These are phyloP conservation scores for Geotrypetes seraphini DNA, from an alignment of 2,797 vertebrate genomes.

Conservation along the genomic window DNA sequence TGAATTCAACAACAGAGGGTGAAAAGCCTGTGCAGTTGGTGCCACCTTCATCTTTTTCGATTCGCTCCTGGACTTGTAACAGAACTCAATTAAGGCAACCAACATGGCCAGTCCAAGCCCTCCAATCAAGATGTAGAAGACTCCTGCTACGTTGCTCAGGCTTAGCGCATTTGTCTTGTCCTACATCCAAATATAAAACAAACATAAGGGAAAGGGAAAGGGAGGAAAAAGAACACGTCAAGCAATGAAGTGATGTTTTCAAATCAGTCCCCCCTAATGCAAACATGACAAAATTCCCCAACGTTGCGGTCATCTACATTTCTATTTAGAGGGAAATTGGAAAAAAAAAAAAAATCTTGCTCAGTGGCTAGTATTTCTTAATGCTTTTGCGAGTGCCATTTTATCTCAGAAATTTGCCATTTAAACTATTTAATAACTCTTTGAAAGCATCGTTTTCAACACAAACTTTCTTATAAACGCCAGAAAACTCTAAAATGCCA, in stretches of 20 bases:
- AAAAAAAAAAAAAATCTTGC: no score
- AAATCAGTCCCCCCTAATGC: no score
- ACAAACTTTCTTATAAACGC: no score
- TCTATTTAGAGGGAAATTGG: no score
- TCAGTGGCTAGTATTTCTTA: no score
- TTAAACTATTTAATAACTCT: no score
- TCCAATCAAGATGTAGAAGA: conserved; percentile 98
- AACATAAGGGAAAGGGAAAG: conserved; percentile 24
- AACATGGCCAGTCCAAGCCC: conserved; percentile 97
- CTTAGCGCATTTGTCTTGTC: conserved; percentile 97
- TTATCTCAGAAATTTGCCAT: no score
- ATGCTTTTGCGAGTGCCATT: no score
- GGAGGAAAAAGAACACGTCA: conserved; percentile 50
- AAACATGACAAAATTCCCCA: no score
- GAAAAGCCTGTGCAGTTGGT: conserved; percentile 66
- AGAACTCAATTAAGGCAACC: conserved; percentile 98
- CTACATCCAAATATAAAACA: conserved; percentile 48
- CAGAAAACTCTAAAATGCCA: no score
- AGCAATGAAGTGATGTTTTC: not conserved
- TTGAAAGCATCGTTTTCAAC: no score
- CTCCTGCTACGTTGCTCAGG: conserved; percentile 94
- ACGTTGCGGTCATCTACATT: no score
- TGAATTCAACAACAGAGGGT: conserved; percentile 57
- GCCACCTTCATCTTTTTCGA: conserved; percentile 97
- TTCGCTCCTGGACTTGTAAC: conserved; percentile 98